Conservation (phyloP, 2,113 vertebrate genomes). For the Saccopteryx bilineata region DNA sequence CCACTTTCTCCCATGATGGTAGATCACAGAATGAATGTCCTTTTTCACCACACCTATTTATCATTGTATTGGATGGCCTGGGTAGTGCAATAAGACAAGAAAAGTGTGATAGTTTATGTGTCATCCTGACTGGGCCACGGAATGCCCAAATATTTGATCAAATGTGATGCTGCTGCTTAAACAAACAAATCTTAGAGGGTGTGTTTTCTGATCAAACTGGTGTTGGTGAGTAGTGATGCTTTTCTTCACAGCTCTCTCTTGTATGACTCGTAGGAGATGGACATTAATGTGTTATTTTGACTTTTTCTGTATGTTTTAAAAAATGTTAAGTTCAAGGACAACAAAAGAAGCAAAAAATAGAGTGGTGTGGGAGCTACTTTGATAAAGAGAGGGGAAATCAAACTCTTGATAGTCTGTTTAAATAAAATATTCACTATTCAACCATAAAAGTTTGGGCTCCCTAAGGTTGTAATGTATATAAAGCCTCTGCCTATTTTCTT, state of each 20-base stretch:
- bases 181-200: background rate
- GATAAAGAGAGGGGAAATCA: background rate
- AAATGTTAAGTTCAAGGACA: background rate
- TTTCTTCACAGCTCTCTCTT: background rate
- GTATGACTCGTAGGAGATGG: background rate
- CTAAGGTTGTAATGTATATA: background rate
- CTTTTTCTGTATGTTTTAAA: background rate
- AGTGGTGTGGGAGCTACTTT: background rate
- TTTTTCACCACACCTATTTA: background rate
- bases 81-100: background rate
- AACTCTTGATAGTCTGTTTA: background rate
- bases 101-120: background rate
- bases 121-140: background rate
- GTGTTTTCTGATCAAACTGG: background rate
- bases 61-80: background rate
- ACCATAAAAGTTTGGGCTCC: background rate
- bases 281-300: background rate
- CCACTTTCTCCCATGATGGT: background rate
- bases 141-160: background rate
- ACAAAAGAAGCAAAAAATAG: background rate
- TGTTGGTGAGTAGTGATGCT: background rate
- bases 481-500: slow-evolving; percentile 3
- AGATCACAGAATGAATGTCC: background rate
- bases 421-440: background rate
- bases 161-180: background rate